Conservation (phyloP, 2,888 invertebrate species). For the Orthosia incerta region DNA sequence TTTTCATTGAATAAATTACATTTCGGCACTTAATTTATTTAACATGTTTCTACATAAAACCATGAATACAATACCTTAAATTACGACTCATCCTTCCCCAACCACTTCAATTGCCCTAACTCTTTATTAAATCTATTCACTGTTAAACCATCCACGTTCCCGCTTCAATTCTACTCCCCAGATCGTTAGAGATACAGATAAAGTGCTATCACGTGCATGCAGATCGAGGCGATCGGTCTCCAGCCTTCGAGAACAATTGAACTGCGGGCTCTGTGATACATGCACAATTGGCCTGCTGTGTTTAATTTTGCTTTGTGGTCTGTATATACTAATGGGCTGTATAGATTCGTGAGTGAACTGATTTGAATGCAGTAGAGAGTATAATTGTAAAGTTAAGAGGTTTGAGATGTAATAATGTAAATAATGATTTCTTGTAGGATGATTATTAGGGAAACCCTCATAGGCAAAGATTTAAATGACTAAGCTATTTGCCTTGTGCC, state of each 20-base stretch:
- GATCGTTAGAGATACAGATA: slow-evolving; percentile 43
- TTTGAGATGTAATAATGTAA: neutral
- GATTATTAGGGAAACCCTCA: too few species aligned
- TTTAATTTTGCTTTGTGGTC: slow-evolving; percentile 30
- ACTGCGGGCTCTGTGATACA: slow-evolving; percentile 8
- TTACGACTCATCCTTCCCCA: neutral
- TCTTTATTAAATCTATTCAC: neutral
- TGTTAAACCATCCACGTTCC: too few species aligned
- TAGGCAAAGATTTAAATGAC: neutral
- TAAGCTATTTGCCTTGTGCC: neutral
- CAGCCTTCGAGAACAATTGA: slow-evolving; percentile 35
- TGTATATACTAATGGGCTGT: slow-evolving; percentile 28
- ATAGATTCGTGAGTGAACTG: neutral
- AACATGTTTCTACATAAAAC: too few species aligned
- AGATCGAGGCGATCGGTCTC: slow-evolving; percentile 37
- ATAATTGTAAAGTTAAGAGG: neutral
- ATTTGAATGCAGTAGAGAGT: neutral
- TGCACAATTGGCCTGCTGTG: slow-evolving; percentile 27
- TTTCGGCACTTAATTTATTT: too few species aligned
- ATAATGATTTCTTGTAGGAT: neutral
- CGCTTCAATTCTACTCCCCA: neutral
- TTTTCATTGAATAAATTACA: neutral
- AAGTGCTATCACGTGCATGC: slow-evolving; percentile 41
- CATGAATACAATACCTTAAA: neutral
- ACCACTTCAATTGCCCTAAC: neutral